Base-by-base conservation (phyloP, 2,888 invertebrate species). In the Hydrotaea diabolus region DNA sequence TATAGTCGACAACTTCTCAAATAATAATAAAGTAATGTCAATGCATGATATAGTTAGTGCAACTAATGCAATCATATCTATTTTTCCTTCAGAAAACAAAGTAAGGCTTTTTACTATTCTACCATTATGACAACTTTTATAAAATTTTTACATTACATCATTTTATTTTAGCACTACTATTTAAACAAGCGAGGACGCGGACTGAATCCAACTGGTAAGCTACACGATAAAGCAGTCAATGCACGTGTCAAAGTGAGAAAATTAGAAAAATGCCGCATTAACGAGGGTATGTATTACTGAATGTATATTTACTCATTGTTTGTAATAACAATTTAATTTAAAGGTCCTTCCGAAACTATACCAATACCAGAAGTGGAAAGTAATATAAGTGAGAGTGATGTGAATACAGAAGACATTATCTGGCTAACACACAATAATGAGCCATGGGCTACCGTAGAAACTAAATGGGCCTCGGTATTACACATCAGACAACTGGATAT, bases 1-100 rank as follows among this genome's bases (percentile, higher is more conserved):
- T 17, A 79, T 82, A 31, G 82, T 82, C 0, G 75, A 79, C n/a
- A 83, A 73, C 55, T 78, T 64, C 75, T 31, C 66, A 13, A 36
- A 26, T 17, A 74, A 72, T 59, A 43, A 49, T 19, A 66, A 76
- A 19, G 66, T 49, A 39, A 82, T 82, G 82, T 21, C 59, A 83
- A 79, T 79, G 72, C 31, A 53, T 17, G 75, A 83, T 64, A 83
- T 76, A 71, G 77, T 53, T 49, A 64, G 78, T 39, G 39, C 39
- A 39, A 39, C 39, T 39, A 39, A 39, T 39, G 39, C 39, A 39
- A 39, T 39, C 9, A 62, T 64, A 75, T 31, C 55, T 66, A 55
- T 79, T 23, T 82, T 82, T 75, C 73, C 74, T 36, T 9, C 75
- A 19, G 82, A 82, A 75, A 74, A 69, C 59, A 83, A 59, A 39